phyloP scores from a whole-genome alignment of 2,113 vertebrate species.

The Meles meles region DNA sequence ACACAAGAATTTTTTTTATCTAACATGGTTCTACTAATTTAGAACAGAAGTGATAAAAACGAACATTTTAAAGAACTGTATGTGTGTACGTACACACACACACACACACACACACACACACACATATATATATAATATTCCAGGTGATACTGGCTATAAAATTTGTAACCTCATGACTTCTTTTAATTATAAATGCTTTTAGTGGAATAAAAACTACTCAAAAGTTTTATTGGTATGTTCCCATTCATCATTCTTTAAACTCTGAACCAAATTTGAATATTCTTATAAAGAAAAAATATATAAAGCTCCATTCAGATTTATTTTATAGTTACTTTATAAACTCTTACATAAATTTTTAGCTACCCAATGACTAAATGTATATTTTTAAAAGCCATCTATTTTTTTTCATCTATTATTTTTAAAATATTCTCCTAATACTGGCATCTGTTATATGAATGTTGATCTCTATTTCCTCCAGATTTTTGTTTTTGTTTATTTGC shows the following conservation, averaged over 20 bases:
- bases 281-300: neutral
- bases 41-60: neutral
- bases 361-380: neutral
- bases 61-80: neutral
- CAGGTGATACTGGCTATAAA: neutral
- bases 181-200: neutral
- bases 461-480: neutral
- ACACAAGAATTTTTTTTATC: neutral
- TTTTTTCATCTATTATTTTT: neutral
- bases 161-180: neutral
- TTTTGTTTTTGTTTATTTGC: neutral
- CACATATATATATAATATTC: neutral
- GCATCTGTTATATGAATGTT: neutral
- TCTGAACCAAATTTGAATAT: neutral
- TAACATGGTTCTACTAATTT: neutral
- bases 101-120: too few species aligned
- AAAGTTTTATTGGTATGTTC: neutral
- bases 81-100: rapidly evolving
- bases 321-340: neutral
- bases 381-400: neutral
- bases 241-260: neutral
- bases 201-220: neutral
- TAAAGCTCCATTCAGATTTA: neutral
- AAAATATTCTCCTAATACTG: neutral
- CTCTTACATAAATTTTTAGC: neutral